These are phyloP conservation scores for cat (Felis catus) DNA, from an alignment of 2,113 vertebrate genomes.

Conservation along the genomic window DNA sequence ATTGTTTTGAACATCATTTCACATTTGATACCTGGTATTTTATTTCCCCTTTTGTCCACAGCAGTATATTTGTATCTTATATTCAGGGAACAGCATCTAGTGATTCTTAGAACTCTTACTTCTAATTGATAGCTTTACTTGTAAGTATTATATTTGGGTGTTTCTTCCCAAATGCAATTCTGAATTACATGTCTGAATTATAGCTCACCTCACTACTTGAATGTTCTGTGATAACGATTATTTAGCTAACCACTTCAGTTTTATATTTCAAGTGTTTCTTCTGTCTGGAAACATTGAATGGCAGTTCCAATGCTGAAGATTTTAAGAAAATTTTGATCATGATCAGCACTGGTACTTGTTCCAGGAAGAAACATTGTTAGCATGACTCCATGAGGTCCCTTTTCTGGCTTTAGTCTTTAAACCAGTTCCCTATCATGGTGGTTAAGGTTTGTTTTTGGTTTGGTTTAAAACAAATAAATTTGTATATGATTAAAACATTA, in stretches of 20 bases:
- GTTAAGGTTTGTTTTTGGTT: neutral
- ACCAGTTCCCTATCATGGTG: neutral
- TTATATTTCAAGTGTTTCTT: neutral
- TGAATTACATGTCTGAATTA: neutral
- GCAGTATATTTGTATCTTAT: neutral
- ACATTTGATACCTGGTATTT: neutral
- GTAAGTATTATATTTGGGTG: neutral
- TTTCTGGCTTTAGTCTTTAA: neutral
- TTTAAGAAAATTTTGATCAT: neutral
- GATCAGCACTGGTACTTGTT: neutral
- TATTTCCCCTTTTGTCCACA: neutral
- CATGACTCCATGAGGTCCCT: neutral
- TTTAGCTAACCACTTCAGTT: neutral
- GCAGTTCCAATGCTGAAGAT: neutral
- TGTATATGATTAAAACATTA: neutral
- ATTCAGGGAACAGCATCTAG: neutral
- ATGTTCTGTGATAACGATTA: neutral
- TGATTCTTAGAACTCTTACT: neutral
- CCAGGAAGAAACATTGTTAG: neutral
- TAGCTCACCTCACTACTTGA: neutral
- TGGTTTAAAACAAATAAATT: neutral
- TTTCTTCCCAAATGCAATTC: neutral
- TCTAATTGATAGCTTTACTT: neutral
- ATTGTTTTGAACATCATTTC: neutral
- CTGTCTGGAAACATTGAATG: neutral